Percentiles rank a stretch among this genome's conserved stretches.
Conservation (phyloP, 2,797 vertebrate genomes). For the Rhabdomys pumilio region DNA sequence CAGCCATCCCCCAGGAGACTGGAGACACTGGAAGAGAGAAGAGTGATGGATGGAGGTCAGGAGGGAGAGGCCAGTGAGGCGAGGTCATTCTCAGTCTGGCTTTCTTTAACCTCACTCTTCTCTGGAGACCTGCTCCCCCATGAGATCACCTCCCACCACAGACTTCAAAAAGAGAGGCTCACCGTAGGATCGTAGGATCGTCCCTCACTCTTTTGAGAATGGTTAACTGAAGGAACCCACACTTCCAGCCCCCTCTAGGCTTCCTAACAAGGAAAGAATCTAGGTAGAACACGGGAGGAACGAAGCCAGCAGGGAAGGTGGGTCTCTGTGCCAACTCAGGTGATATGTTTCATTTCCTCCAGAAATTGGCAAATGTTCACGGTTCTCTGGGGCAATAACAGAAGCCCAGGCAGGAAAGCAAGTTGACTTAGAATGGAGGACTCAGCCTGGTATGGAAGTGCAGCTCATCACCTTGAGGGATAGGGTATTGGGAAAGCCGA, state of each 20-base stretch:
- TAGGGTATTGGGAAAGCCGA: not conserved
- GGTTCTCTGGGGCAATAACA: not conserved
- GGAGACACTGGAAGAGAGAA: slow-evolving; percentile 70
- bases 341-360: not conserved
- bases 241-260: not conserved
- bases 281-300: slow-evolving; percentile 16
- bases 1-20: slow-evolving; percentile 80
- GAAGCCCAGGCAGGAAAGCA: not conserved
- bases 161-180: slow-evolving; percentile 76
- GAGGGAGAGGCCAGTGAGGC: slow-evolving; percentile 70
- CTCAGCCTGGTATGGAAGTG: not conserved
- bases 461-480: not conserved
- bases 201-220: slow-evolving; percentile 28
- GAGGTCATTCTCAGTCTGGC: slow-evolving; percentile 80
- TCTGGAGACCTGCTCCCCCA: slow-evolving; percentile 65
- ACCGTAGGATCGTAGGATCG: not conserved
- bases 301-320: not conserved
- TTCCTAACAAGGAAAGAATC: not conserved
- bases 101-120: slow-evolving; percentile 81
- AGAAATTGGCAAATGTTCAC: not conserved
- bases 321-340: not conserved
- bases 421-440: not conserved
- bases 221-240: slow-evolving; percentile 24
- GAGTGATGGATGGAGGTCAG: slow-evolving; percentile 84
- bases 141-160: slow-evolving; percentile 72